Base-by-base conservation (phyloP, 2,888 invertebrate genomes). In the Drosophila kanekoi region DNA sequence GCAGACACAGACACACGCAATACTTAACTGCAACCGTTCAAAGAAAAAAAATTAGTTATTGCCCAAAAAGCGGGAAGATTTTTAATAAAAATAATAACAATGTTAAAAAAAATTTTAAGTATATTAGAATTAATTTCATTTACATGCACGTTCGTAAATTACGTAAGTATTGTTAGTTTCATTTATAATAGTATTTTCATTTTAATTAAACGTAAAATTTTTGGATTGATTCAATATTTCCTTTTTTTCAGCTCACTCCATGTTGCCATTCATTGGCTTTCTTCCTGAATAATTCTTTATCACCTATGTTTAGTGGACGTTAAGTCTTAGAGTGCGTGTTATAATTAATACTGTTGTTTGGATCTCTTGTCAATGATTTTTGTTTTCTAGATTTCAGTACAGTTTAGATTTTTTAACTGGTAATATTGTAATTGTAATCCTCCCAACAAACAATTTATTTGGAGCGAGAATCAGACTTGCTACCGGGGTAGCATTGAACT, bases 401-500 rank as follows among this genome's bases (percentile, higher is more conserved):
- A 41, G 35, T 4, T 45, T 23, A 1, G 16, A 35, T 23, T 56
- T 45, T 38, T 37, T 47, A 18, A n/a, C n/a, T n/a, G n/a, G n/a
- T n/a, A n/a, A n/a, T n/a, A n/a, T n/a, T n/a, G n/a, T n/a, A n/a
- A n/a, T 57, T 57, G 9, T 38, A 58, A 41, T 20, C 3, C 57
- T 28, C 10, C 32, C 40, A 41, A 48, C 16, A 20, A 58, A 58
- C 8, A 49, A 14, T 18, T 41, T 41, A 18, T 40, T 41, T 18
- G 33, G 48, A 11, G 48, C 41, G 16, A 40, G 20, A 2, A 20
- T 37, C n/a, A 58, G 32, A 13, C 14, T 33, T 18, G 48, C 41
- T 13, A 48, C 20, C 4, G 33, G 41, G 11, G 58, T 58, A 14
- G 14, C 18, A 48, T 58, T 58, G 9, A 35, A 58, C 14, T 58